Evolutionary conservation across 2,888 invertebrate species (phyloP), one percentile per base, ranked within the genome.

Genomic region (Sceliomorpha sp.): DNA sequence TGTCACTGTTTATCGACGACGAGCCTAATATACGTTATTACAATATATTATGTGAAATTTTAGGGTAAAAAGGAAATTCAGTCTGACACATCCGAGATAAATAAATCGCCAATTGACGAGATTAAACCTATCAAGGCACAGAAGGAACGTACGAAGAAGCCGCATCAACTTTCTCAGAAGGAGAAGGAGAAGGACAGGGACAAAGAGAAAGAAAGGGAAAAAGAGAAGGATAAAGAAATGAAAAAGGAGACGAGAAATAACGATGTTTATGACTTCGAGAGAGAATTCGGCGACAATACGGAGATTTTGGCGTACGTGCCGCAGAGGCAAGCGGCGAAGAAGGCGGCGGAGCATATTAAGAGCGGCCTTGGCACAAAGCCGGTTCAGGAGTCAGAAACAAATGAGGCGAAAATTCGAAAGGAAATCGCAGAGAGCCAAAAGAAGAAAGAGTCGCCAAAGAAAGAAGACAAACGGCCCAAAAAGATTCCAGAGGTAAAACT

Each of bases 321-420:
- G 0, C 96, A 97, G 85, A 90, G 96, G 64, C 95, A 96, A 88
- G 96, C 96, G 0, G 96, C 96, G 7, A 96, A 96, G 85, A 96
- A 96, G 86, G 96, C 96, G 0, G 96, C 96, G 0, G 96, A 96
- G 78, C 95, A 96, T 82, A 94, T 96, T 51, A 95, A 96, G 85
- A 95, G 94, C 85, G 94, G 94, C 4, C 89, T 94, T 75, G 93
- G 93, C 50, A 69, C 91, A 0, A 90, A 91, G 76, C 78, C 84
- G 34, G 75, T 84, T 1, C 72, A 74, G 78, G 86, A 86, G 13
- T 36, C 88, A 67, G 87, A n/a, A n/a, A n/a, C n/a, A n/a, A n/a
- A 66, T 1, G 89, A 88, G 0, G 68, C 63, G 12, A 85, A 83
- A 58, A 17, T 76, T 13, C 88, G 85, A 69, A 88, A 87, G 71